Base-by-base conservation (phyloP, 2,113 vertebrate genomes). In the Monopterus albus region DNA sequence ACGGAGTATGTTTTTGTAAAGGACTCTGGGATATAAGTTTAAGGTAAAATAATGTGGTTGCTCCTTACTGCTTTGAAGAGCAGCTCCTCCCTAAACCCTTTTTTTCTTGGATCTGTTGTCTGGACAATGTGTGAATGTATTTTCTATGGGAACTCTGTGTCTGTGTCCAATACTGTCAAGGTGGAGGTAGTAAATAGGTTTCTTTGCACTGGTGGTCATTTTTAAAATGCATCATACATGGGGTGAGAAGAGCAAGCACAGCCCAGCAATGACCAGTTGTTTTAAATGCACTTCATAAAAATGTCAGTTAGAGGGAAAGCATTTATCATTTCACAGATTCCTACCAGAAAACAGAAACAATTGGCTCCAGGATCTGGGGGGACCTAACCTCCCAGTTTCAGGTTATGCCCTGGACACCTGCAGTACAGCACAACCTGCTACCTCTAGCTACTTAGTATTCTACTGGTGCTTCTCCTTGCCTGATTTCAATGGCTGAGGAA, bases 111-210 rank as follows among this genome's bases (percentile, higher is more conserved):
- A 52, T 51, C 43, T 53, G 15, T 57, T 74, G 71, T 71, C 21
- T 7, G 23, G 17, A 78, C 66, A 61, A 69, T 58, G 70, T 82
- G 78, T 74, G 40, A 81, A 82, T 1, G 13, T 62, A 77, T 66
- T 75, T 58, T 75, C 50, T 14, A 42, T 64, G 58, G 53, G 70
- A 82, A 61, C 42, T 78, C 26, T 26, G 38, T 73, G 39, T 52
- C 60, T 78, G 78, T 80, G 68, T 87, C 76, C 71, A 84, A 78
- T 60, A 17, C 39, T 46, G 67, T 80, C 82, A 78, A 79, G 71
- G 76, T 79, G 71, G 75, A 60, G 72, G 43, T 12, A 57, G 49
- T 73, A 72, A 68, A 66, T 51, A 3, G 55, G 25, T 29, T 63
- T 59, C 65, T 72, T 82, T 75, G 76, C 76, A 71, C 25, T 10